These are phyloP conservation scores for Oreochromis niloticus DNA, from an alignment of 2,113 vertebrate species.

Conservation along the genomic window DNA sequence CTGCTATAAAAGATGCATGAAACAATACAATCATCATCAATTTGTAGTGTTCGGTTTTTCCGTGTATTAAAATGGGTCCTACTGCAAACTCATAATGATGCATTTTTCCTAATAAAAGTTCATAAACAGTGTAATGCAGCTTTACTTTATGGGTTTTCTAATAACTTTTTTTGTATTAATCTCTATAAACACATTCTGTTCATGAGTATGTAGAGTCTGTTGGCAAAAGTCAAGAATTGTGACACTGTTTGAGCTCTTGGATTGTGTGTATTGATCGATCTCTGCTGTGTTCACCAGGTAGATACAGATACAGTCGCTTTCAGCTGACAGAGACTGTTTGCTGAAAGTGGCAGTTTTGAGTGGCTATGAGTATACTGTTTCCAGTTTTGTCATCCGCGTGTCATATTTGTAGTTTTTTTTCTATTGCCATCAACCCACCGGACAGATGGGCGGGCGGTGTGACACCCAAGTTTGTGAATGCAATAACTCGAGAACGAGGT, in stretches of 20 bases:
- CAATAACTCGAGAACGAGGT: background rate
- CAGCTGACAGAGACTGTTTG: background rate
- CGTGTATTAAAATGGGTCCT: background rate
- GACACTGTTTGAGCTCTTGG: background rate
- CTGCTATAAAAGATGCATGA: background rate
- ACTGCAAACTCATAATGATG: background rate
- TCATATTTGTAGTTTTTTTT: background rate
- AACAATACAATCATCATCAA: background rate
- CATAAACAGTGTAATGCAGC: background rate
- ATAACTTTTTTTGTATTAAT: background rate
- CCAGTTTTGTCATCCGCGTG: background rate
- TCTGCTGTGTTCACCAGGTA: background rate
- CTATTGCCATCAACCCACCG: background rate
- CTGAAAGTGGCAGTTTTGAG: background rate
- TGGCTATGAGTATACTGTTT: background rate
- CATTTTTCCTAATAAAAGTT: background rate
- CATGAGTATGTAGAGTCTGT: accelerated
- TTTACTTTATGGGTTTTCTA: background rate
- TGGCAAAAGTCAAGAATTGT: background rate
- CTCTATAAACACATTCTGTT: background rate
- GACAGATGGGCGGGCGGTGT: background rate
- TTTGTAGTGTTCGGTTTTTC: background rate
- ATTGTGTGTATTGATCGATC: background rate
- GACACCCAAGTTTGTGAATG: background rate
- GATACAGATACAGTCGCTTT: background rate